phyloP scores from a whole-genome alignment of 2,113 vertebrate species.

The Scophthalmus maximus region DNA sequence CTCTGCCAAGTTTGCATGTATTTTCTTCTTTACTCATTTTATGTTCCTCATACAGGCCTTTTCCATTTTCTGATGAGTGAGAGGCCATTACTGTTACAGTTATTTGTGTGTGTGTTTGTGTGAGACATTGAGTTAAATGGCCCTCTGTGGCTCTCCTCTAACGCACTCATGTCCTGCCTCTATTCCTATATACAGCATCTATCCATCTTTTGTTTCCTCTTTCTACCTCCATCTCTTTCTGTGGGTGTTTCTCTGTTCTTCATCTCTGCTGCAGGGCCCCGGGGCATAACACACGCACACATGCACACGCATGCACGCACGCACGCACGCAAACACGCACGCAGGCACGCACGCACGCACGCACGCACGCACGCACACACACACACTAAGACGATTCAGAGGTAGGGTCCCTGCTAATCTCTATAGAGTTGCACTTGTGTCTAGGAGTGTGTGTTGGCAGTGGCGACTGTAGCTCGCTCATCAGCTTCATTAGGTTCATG shows the following conservation, averaged over 20 bases:
- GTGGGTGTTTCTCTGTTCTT: constrained; percentile 38
- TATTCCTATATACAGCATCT: constrained; percentile 5
- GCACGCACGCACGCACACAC: constrained; percentile 5
- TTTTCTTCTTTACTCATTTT: not conserved
- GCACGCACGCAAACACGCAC: too few relatives aligned
- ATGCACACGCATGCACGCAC: too few relatives aligned
- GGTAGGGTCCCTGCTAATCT: not conserved
- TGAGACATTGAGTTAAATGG: constrained; percentile 3
- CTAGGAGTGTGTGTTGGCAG: constrained; percentile 26
- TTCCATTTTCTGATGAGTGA: not conserved
- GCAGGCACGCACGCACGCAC: constrained; percentile 23
- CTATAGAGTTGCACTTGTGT: constrained; percentile 8
- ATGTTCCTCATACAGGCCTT: constrained; percentile 11
- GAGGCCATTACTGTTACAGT: constrained; percentile 4
- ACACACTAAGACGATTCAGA: not conserved
- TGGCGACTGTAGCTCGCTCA: constrained; percentile 66
- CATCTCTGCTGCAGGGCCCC: constrained; percentile 39
- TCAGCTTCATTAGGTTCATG: constrained; percentile 89
- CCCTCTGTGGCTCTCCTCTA: constrained; percentile 13
- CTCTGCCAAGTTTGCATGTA: not conserved
- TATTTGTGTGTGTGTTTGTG: constrained; percentile 10
- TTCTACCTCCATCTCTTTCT: constrained; percentile 51
- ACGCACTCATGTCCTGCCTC: constrained; percentile 7
- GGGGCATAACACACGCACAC: constrained; percentile 27
- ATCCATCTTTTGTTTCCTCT: constrained; percentile 27